Conservation (phyloP, 2,888 invertebrate species). For the Synanthedon andrenaeformis region DNA sequence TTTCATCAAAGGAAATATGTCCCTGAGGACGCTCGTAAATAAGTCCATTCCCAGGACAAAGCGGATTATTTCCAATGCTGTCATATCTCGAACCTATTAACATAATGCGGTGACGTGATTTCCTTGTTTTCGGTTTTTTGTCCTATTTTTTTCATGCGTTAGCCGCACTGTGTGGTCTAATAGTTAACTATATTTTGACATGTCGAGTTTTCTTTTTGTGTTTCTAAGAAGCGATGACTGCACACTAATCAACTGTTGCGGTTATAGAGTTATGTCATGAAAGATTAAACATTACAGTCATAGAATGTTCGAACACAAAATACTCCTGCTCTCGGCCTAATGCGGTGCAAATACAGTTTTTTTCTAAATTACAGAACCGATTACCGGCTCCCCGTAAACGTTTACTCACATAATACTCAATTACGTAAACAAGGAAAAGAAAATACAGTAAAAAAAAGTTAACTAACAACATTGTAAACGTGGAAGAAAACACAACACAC, state of each 20-base stretch:
- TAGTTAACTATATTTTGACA: conserved; percentile 8
- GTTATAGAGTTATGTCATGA: conserved; percentile 21
- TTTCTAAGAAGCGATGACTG: conserved; percentile 21
- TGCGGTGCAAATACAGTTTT: neutral
- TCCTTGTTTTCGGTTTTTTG: conserved; percentile 42
- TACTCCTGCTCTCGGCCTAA: neutral
- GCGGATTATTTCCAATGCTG: conserved; percentile 62
- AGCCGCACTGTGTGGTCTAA: conserved; percentile 47
- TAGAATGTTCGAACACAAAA: neutral
- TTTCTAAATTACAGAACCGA: conserved; percentile 37
- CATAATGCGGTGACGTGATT: conserved; percentile 59
- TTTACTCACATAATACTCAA: conserved; percentile 54
- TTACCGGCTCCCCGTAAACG: conserved; percentile 37
- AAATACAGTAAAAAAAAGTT: conserved; percentile 32
- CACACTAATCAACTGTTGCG: conserved; percentile 11
- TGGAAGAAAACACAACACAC: conserved; percentile 42
- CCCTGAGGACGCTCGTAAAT: conserved; percentile 49
- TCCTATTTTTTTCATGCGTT: conserved; percentile 27
- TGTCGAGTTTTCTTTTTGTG: conserved; percentile 14
- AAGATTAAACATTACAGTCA: conserved; percentile 18
- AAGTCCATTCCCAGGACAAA: conserved; percentile 55
- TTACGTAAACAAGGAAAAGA: conserved; percentile 51
- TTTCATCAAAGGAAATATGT: conserved; percentile 55
- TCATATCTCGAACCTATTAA: conserved; percentile 58
- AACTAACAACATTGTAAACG: conserved; percentile 34